Evolutionary conservation across 2,888 invertebrate genomes (phyloP).

Genomic region (Helleia helle): DNA sequence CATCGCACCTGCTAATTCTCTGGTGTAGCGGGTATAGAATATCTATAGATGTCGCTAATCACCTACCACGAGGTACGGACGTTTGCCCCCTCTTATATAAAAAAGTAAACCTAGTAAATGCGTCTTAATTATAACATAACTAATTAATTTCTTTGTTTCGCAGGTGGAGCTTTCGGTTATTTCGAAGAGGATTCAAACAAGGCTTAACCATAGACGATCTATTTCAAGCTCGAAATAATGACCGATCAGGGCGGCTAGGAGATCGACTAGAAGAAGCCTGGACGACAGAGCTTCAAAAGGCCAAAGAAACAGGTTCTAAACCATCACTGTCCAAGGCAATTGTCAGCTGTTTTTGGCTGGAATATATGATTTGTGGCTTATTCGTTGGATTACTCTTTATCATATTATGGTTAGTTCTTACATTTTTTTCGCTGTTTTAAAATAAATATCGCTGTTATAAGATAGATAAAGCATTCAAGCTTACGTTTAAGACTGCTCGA

Average conservation of each 20-base stretch:
- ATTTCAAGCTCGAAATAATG: slow-evolving; percentile 75
- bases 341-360: slow-evolving; percentile 73
- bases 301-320: slow-evolving; percentile 57
- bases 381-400: slow-evolving; percentile 72
- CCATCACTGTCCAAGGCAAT: slow-evolving; percentile 77
- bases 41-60: no score
- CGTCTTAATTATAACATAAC: no score
- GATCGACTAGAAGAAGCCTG: slow-evolving; percentile 79
- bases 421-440: neutral
- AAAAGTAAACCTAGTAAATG: no score
- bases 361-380: slow-evolving; percentile 75
- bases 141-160: no score
- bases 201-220: slow-evolving; percentile 79
- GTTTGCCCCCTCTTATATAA: no score
- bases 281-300: slow-evolving; percentile 69
- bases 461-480: no score
- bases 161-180: slow-evolving; percentile 80
- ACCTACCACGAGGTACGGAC: no score
- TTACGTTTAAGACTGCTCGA: no score
- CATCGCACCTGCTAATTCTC: no score
- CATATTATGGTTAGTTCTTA: slow-evolving; percentile 67
- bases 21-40: no score
- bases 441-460: neutral
- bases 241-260: slow-evolving; percentile 78
- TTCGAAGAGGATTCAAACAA: slow-evolving; percentile 76